A percentile compares a stretch with the other conserved stretches of the same genome.
Conservation (phyloP, 2,797 vertebrate genomes). For the Dallia pectoralis region DNA sequence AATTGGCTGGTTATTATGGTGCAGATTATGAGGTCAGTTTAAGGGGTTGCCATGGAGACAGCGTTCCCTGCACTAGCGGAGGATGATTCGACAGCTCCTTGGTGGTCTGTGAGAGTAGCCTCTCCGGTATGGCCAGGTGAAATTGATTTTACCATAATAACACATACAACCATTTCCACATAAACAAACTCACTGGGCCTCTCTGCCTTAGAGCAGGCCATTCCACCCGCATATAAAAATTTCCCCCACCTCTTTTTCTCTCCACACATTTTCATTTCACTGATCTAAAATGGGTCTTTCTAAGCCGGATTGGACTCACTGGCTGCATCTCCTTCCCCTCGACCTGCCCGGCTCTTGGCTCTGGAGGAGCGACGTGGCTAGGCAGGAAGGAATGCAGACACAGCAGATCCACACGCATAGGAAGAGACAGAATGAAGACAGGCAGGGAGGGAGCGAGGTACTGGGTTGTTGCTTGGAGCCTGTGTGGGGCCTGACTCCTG, state of each 20-base stretch:
- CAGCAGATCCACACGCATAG: conserved; percentile 26
- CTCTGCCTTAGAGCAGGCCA: conserved; percentile 11
- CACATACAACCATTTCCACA: conserved; percentile 36
- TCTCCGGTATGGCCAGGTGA: conserved; percentile 21
- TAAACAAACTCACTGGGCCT: conserved; percentile 7
- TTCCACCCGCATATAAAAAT: conserved; percentile 13
- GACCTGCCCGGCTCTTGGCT: conserved; percentile 41
- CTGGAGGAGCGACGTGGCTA: conserved; percentile 35
- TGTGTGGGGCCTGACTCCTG: conserved; percentile 31
- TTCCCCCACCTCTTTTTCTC: neutral
- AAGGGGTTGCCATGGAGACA: conserved; percentile 67
- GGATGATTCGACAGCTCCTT: conserved; percentile 36
- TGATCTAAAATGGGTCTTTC: conserved; percentile 34
- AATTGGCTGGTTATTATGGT: conserved; percentile 40
- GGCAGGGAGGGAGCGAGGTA: conserved; percentile 15
- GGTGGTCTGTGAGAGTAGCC: conserved; percentile 4
- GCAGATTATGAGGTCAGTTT: conserved; percentile 68
- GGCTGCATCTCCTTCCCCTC: conserved; percentile 28
- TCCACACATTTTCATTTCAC: neutral
- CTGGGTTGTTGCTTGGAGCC: conserved; percentile 19
- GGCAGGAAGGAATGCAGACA: conserved; percentile 41
- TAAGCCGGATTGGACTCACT: conserved; percentile 44
- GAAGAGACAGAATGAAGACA: conserved; percentile 21
- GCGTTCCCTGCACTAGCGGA: conserved; percentile 31
- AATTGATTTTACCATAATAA: conserved; percentile 41